Conservation (phyloP, 2,888 invertebrate species). For the Julus scanicus region DNA sequence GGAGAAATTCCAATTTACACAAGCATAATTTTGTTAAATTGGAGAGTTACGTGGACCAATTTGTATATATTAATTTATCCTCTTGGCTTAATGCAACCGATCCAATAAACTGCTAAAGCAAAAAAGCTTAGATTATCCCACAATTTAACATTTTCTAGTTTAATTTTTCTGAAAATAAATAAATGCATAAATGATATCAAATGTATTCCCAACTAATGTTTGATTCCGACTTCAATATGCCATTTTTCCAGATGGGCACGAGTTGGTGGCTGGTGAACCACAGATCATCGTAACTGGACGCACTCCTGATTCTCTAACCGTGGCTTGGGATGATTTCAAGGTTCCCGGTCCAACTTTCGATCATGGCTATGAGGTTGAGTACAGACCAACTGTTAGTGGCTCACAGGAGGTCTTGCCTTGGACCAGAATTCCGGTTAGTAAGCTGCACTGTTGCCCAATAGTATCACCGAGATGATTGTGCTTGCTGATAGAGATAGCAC, state of each 20-base stretch:
- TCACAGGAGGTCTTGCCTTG: not conserved
- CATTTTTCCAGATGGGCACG: constrained; percentile 55
- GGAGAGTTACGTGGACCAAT: not conserved
- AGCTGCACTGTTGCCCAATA: no score
- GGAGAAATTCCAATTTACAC: not conserved
- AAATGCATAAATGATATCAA: no score
- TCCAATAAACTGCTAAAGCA: not conserved
- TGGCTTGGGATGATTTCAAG: constrained; percentile 65
- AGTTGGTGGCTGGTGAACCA: constrained; percentile 57
- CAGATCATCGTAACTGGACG: constrained; percentile 63
- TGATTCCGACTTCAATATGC: no score
- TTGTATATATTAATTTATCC: not conserved
- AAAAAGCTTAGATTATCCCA: not conserved
- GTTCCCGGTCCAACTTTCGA: constrained; percentile 60
- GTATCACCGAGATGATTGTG: no score
- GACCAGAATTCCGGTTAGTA: constrained; percentile 54
- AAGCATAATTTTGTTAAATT: not conserved
- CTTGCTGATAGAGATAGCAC: no score
- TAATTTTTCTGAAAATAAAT: no score
- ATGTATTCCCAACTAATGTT: no score
- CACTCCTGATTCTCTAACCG: constrained; percentile 61
- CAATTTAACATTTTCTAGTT: no score
- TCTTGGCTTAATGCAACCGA: no score
- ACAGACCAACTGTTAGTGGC: constrained; percentile 57
- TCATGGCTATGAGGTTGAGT: constrained; percentile 62